Evolutionary conservation across 2,113 vertebrate species (phyloP), one percentile per base, ranked within the genome.

Genomic region (Ameiurus melas): DNA sequence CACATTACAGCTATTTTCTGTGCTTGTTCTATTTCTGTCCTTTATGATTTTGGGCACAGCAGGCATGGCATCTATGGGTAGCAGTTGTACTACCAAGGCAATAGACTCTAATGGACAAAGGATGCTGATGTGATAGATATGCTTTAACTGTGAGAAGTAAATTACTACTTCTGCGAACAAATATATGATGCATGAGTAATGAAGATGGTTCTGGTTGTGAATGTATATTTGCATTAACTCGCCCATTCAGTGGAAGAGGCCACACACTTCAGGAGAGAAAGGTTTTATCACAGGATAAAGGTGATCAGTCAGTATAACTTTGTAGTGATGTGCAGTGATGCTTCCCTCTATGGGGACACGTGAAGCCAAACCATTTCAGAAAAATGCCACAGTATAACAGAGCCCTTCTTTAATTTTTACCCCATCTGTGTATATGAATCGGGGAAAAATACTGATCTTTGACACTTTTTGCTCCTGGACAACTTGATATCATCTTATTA

Each of bases 1-100:
- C 58, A 55, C 33, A 81, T 58, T 39, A 83, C 60, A 71, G 27
- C 60, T 79, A 20, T 51, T 87, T 83, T 77, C 71, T 55, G 30
- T 30, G 51, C 81, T 33, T 78, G 57, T 64, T 90, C 80, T 86
- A 80, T 90, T 86, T 86, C 68, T 83, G 89, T 71, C 36, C 80
- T 83, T 73, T 87, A 87, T 73, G 64, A 82, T 64, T 87, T 57
- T 36, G 4, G 47, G 51, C 30, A 87, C 25, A 47, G 64, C 39
- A 78, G 39, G 19, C 73, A 78, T 17, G 5, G 9, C 8, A 78
- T 19, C 73, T 53, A 62, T 16, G 6, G 58, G 27, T 17, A 60
- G 39, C 57, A 22, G 27, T 14, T 81, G 51, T 85, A 22, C 75
- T 82, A 60, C 58, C 33, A 19, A 14, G 51, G 20, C n/a, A 57